A percentile compares a stretch with the other conserved stretches of the same genome.
Evolutionary conservation across 2,888 invertebrate genomes (phyloP).

Genomic region (Melanargia galathea): DNA sequence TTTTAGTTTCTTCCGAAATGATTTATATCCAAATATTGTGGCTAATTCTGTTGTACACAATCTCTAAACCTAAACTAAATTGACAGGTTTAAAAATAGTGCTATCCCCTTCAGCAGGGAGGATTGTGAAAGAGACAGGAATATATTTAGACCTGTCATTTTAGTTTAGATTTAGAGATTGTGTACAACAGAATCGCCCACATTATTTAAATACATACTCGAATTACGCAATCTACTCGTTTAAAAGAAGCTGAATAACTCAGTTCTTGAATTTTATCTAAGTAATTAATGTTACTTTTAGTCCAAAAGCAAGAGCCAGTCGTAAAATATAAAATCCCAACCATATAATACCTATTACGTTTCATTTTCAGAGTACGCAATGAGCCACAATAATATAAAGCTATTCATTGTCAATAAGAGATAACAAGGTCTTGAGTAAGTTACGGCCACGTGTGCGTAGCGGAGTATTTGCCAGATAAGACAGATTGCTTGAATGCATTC

Average conservation of each 20-base stretch:
- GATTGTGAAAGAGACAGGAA: too few species aligned
- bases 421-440: constrained; percentile 47
- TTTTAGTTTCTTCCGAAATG: too few species aligned
- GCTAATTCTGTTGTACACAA: too few species aligned
- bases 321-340: constrained; percentile 6
- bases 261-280: constrained; percentile 7
- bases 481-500: constrained; percentile 42
- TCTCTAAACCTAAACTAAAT: too few species aligned
- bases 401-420: constrained; percentile 51
- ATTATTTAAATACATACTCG: background rate
- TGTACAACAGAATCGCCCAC: too few species aligned
- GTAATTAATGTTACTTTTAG: background rate
- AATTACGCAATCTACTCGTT: background rate
- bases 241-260: background rate
- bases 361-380: constrained; percentile 12
- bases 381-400: constrained; percentile 42
- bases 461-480: constrained; percentile 54
- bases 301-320: background rate
- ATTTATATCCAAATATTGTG: too few species aligned
- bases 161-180: too few species aligned
- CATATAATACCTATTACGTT: background rate
- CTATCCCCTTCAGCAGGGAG: too few species aligned
- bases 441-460: constrained; percentile 48
- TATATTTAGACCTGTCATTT: too few species aligned
- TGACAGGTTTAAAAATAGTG: too few species aligned